These are phyloP conservation scores for Diachasmimorpha longicaudata DNA, from an alignment of 1,140 invertebrate genomes.

Conservation along the genomic window DNA sequence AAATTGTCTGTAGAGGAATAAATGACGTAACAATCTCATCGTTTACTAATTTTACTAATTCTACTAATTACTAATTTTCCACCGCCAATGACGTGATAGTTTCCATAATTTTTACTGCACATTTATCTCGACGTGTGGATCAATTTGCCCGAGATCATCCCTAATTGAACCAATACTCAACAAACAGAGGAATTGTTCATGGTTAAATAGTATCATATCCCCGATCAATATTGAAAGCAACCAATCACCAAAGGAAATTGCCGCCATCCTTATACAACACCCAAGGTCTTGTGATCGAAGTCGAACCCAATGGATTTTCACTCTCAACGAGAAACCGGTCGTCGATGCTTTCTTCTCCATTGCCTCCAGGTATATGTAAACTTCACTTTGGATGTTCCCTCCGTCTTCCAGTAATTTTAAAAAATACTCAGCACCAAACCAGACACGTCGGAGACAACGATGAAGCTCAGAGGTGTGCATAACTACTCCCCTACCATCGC, in stretches of 20 bases:
- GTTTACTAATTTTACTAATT: no score
- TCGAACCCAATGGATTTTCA: background rate
- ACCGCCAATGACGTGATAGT: no score
- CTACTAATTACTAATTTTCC: no score
- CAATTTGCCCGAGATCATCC: no score
- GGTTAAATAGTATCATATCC: no score
- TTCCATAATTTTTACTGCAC: no score
- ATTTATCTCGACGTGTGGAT: no score
- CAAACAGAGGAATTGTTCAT: no score
- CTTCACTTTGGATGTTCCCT: background rate
- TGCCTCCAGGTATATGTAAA: background rate
- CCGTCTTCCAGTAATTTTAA: background rate
- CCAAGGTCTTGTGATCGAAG: background rate
- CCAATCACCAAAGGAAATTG: background rate
- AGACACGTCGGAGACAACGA: background rate
- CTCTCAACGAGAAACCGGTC: conserved; percentile 10
- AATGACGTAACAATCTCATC: no score
- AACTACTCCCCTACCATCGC: background rate
- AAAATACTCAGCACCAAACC: background rate
- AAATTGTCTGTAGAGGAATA: no score
- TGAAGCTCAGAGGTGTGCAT: background rate
- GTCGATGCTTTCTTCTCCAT: background rate
- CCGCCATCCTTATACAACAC: background rate
- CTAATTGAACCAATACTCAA: no score
- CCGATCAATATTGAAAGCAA: background rate